Percentiles rank a stretch among this genome's conserved stretches.
Conservation (phyloP, 2,888 invertebrate species). For the Carpatolechia fugitivella region DNA sequence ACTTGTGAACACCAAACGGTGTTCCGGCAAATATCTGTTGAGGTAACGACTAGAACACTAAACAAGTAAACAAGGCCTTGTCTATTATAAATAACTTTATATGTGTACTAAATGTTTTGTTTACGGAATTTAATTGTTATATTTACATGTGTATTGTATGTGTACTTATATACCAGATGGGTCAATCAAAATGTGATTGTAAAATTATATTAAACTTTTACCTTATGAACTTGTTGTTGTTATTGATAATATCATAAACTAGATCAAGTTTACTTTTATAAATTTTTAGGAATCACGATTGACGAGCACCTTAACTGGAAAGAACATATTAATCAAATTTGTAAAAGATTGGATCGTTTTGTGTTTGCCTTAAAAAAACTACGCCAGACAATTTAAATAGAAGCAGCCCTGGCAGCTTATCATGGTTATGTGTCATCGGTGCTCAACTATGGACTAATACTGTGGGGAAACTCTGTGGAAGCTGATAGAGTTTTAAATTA, state of each 20-base stretch:
- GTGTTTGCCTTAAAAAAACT: too few species aligned
- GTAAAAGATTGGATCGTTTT: too few species aligned
- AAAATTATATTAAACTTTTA: constrained; percentile 4
- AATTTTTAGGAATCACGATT: too few species aligned
- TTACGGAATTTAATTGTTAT: background rate
- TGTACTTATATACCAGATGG: background rate
- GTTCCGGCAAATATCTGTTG: constrained; percentile 1
- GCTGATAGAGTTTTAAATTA: too few species aligned
- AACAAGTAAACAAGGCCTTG: background rate
- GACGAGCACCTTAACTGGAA: too few species aligned
- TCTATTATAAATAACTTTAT: background rate
- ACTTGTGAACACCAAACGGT: background rate
- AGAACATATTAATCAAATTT: too few species aligned
- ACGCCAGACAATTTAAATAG: too few species aligned
- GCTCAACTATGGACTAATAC: too few species aligned
- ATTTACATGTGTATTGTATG: background rate
- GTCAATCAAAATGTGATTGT: background rate
- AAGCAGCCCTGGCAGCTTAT: too few species aligned
- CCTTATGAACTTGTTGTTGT: background rate
- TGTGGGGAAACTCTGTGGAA: too few species aligned
- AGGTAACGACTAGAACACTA: background rate
- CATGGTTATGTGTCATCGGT: too few species aligned
- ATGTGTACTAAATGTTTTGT: constrained; percentile 3
- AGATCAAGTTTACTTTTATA: too few species aligned
- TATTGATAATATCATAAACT: background rate